These are phyloP conservation scores for Sinonovacula constricta DNA, from an alignment of 1,140 invertebrate species.

Conservation along the genomic window DNA sequence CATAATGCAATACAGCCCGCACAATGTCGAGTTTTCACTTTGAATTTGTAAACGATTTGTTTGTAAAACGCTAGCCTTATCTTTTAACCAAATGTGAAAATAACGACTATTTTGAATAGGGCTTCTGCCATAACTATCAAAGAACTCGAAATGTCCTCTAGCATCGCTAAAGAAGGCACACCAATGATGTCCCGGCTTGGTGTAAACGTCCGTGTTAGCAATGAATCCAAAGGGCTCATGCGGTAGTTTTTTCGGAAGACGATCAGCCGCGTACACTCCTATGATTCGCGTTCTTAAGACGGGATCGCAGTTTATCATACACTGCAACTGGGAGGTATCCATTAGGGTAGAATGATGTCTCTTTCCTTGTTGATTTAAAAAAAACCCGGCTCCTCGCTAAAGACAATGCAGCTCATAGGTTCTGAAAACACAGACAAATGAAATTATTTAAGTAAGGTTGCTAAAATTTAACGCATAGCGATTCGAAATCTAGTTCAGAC, in stretches of 20 bases:
- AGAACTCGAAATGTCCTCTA: too few relatives aligned
- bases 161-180: slow-evolving; percentile 15
- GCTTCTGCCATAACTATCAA: too few relatives aligned
- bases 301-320: slow-evolving; percentile 26
- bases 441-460: too few relatives aligned
- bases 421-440: too few relatives aligned
- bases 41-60: slow-evolving; percentile 18
- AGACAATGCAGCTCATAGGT: slow-evolving; percentile 9
- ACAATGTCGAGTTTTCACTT: slow-evolving; percentile 9
- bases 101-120: slow-evolving; percentile 15
- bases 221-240: slow-evolving; percentile 14
- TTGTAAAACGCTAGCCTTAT: background rate
- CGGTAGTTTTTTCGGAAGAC: background rate
- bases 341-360: slow-evolving; percentile 24
- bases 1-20: slow-evolving; percentile 23
- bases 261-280: slow-evolving; percentile 6
- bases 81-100: slow-evolving; percentile 15
- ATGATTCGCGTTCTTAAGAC: slow-evolving; percentile 8
- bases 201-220: slow-evolving; percentile 5
- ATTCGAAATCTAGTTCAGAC: too few relatives aligned
- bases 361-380: slow-evolving; percentile 15
- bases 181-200: slow-evolving; percentile 5
- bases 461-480: too few relatives aligned
- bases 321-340: slow-evolving; percentile 13
- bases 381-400: slow-evolving; percentile 4